A percentile compares a stretch with the other conserved stretches of the same genome.
Conservation (phyloP, 2,113 vertebrate species). For the Sterna hirundo region DNA sequence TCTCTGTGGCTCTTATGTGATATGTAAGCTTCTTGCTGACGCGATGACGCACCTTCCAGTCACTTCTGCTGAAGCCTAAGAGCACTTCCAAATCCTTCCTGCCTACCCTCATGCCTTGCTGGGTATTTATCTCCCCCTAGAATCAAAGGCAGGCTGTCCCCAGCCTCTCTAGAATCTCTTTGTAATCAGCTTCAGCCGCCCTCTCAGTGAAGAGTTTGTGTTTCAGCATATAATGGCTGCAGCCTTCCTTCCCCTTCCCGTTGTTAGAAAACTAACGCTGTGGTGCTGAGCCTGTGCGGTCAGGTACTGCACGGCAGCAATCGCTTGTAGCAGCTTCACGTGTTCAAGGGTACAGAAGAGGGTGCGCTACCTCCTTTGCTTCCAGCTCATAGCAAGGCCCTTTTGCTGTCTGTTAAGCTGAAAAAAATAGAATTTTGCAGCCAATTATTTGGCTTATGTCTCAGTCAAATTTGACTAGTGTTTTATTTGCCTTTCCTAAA, state of each 20-base stretch:
- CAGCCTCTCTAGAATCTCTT: neutral
- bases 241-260: neutral
- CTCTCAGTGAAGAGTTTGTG: neutral
- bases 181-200: neutral
- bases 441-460: neutral
- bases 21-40: neutral
- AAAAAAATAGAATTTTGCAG: neutral
- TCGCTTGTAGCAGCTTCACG: neutral
- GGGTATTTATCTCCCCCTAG: too few relatives aligned
- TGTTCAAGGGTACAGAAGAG: neutral
- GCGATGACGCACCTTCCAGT: neutral
- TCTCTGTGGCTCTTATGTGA: neutral
- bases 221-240: neutral
- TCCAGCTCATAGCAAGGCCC: neutral
- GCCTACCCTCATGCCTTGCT: neutral
- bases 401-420: neutral
- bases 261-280: neutral
- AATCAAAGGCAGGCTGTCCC: neutral
- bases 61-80: neutral
- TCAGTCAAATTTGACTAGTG: neutral
- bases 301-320: rapidly evolving
- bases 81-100: neutral
- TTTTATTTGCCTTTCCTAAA: neutral
- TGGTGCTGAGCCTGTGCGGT: neutral
- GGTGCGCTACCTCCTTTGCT: neutral